Base-by-base conservation (phyloP, 1,140 invertebrate species). In the Papilio polyxenes region DNA sequence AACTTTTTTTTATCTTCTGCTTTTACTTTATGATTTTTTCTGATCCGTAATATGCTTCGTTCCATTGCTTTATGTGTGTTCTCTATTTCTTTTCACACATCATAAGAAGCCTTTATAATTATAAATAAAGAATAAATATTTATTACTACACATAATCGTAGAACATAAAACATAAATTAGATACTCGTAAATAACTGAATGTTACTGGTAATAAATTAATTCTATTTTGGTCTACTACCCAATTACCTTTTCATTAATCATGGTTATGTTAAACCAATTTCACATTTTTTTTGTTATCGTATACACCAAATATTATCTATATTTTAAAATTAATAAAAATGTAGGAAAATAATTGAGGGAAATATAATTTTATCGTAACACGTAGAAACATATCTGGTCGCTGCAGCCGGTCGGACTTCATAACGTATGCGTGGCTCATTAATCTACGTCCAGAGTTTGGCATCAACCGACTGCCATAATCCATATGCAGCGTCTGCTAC, bases 391-490 rank as follows among this genome's bases (percentile, higher is more conserved):
- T 72, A 72, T 72, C 65, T 72, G 11, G 23, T 72, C 31, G n/a
- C 15, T 75, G 44, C 48, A 48, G 75, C 75, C 75, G 74, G 82
- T 83, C 80, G 82, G 84, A 69, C 87, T 82, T 88, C 85, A 89
- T 86, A 87, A 85, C 78, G 87, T 86, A 87, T 89, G 86, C 89
- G 86, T 90, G 88, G 88, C 87, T 90, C 88, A 88, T 90, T 91
- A 90, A 89, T 91, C 87, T 90, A 86, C 76, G 88, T 84, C 81
- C 49, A 77, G 75, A 56, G 75, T 77, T 77, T 77, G 44, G 75
- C 75, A 77, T 74, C 82, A 88, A 88, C 86, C 86, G 86, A 84
- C 87, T 85, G 83, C 78, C 79, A 74, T 90, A 92, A 91, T 91
- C 90, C 90, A 85, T 86, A 89, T 87, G 83, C 87, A 77, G 83